phyloP scores from a whole-genome alignment of 2,113 vertebrate genomes.

The Tautogolabrus adspersus region DNA sequence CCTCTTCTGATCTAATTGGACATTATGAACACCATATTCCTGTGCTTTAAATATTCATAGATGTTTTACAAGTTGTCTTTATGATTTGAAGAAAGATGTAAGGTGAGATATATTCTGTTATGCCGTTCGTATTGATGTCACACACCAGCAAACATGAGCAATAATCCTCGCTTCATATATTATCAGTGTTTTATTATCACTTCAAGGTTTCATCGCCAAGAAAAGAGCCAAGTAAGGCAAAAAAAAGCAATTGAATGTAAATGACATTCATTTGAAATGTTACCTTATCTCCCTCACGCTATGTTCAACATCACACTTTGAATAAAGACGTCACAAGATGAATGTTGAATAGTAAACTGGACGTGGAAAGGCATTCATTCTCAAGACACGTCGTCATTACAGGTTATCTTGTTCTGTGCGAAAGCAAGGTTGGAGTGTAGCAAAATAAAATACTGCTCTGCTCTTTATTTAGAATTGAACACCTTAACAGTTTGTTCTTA shows the following conservation, averaged over 20 bases:
- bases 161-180: conserved; percentile 15
- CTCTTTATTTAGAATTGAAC: no score
- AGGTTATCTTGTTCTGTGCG: background rate
- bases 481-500: no score
- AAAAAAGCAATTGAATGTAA: background rate
- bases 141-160: background rate
- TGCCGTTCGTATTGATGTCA: background rate
- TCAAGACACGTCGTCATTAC: background rate
- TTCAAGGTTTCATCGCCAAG: background rate
- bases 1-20: background rate
- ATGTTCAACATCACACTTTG: background rate
- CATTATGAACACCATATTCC: no score
- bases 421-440: background rate
- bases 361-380: background rate
- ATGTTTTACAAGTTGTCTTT: background rate
- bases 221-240: background rate
- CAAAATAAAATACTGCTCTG: background rate
- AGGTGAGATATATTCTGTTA: background rate
- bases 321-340: background rate
- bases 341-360: background rate
- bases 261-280: background rate
- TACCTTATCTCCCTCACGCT: background rate
- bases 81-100: background rate
- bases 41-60: background rate
- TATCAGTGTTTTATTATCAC: conserved; percentile 38